Evolutionary conservation across 2,113 vertebrate species (phyloP).

Genomic region (Platysternon megacephalum): DNA sequence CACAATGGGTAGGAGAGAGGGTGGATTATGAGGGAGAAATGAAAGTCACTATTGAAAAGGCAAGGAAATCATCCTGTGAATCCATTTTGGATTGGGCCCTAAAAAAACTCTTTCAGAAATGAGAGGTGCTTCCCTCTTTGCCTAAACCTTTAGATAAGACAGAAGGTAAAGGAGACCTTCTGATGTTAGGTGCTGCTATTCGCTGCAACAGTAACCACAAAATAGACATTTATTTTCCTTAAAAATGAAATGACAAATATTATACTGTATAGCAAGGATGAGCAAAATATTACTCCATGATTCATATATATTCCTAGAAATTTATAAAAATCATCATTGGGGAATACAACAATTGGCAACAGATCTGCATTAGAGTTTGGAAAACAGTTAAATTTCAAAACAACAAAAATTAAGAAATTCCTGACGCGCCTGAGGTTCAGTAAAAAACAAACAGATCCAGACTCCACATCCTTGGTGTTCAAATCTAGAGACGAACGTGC

Average conservation of each 20-base stretch:
- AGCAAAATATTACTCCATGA: background rate
- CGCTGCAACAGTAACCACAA: constrained; percentile 7
- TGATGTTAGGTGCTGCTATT: background rate
- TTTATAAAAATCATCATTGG: background rate
- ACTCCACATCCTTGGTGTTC: background rate
- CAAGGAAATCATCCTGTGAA: constrained; percentile 28
- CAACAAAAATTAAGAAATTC: background rate
- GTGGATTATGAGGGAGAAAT: constrained; percentile 64
- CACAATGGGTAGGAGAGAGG: constrained; percentile 54
- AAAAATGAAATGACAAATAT: constrained; percentile 9
- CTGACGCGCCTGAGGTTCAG: background rate
- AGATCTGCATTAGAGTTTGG: background rate
- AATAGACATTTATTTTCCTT: background rate
- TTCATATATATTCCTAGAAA: background rate
- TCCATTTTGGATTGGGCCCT: constrained; percentile 15
- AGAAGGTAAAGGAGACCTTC: background rate
- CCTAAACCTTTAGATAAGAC: constrained; percentile 10
- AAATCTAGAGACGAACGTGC: background rate
- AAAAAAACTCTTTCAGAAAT: constrained; percentile 25
- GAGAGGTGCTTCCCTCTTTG: background rate
- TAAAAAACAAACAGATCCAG: constrained; percentile 8
- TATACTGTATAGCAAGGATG: constrained; percentile 27
- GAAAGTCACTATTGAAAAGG: constrained; percentile 50
- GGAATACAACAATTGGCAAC: constrained; percentile 12
- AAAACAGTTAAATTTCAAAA: background rate